Evolutionary conservation across 2,113 vertebrate species (phyloP), one percentile per base, ranked within the genome.

Genomic region (Regulus satrapa): DNA sequence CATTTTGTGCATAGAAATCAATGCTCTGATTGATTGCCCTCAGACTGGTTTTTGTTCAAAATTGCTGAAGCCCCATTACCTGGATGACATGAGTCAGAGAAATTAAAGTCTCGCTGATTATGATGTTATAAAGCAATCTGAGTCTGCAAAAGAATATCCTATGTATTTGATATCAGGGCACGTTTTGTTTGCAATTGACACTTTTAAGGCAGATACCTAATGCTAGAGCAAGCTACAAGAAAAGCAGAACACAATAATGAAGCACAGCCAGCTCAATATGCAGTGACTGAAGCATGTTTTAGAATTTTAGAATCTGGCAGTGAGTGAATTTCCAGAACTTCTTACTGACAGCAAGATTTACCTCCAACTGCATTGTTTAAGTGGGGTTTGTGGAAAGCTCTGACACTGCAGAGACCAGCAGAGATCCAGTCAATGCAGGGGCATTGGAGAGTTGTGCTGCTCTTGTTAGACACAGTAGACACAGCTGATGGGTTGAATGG

Each of bases 11-110:
- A 41, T 85, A 69, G 26, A 77, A 90, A 93, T 71, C 88, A 51
- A 63, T 82, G 24, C 14, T 64, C 40, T 91, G 85, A 87, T 94
- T 92, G 91, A 92, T 89, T 83, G 68, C 29, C 32, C 62, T 79
- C 56, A 32, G 71, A 43, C n/a, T 85, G 74, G 48, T 77, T 93
- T 94, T 94, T 95, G 75, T 80, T 88, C 34, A 66, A 12, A 94
- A 86, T 85, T 83, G 67, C 75, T 88, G 85, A 88, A 89, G 34
- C 31, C n/a, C 51, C 66, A 36, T 79, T 94, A 82, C 61, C 26
- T 85, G 46, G 46, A 83, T 92, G 87, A 88, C 76, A n/a, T 12
- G 59, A 90, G 31, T 76, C 63, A 84, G 59, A 88, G 32, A 81
- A 91, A 88, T 69, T 89, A 79, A 84, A 84, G 24, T 74, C 64